These are phyloP conservation scores for Opisthograptis luteolata DNA, from an alignment of 2,888 invertebrate genomes.

Conservation along the genomic window DNA sequence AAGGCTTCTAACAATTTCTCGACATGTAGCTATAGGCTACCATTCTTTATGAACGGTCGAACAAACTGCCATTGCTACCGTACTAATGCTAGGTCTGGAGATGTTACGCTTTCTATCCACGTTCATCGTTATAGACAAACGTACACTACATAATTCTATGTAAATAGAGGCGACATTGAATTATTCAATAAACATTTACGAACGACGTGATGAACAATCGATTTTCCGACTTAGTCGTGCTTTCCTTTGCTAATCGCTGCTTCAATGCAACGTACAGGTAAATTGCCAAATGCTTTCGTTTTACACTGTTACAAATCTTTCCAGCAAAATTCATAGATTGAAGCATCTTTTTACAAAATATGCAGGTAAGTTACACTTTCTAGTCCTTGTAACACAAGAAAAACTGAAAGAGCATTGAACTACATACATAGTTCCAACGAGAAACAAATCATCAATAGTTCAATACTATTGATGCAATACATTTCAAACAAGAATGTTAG, in stretches of 20 bases:
- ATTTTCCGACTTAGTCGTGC: constrained; percentile 15
- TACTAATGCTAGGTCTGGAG: constrained; percentile 29
- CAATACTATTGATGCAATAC: constrained; percentile 2
- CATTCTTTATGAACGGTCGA: constrained; percentile 15
- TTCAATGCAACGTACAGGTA: background rate
- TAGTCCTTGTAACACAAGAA: no score
- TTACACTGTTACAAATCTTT: background rate
- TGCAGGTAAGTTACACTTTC: no score
- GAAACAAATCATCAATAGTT: constrained; percentile 4
- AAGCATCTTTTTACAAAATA: background rate
- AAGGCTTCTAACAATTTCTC: constrained; percentile 7
- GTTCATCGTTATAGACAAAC: constrained; percentile 50
- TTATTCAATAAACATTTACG: constrained; percentile 27
- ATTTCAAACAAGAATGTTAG: constrained; percentile 18
- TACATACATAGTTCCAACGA: background rate
- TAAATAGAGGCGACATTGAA: constrained; percentile 42
- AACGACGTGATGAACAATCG: constrained; percentile 20
- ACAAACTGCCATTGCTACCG: constrained; percentile 7
- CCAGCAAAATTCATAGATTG: background rate
- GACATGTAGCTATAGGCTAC: constrained; percentile 3
- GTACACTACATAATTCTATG: constrained; percentile 44
- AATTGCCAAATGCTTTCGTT: background rate
- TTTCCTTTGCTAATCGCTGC: constrained; percentile 6
- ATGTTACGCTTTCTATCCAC: constrained; percentile 63
- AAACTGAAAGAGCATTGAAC: constrained; percentile 4